Conservation (phyloP, 2,113 vertebrate species). For the Campylorhamphus procurvoides region DNA sequence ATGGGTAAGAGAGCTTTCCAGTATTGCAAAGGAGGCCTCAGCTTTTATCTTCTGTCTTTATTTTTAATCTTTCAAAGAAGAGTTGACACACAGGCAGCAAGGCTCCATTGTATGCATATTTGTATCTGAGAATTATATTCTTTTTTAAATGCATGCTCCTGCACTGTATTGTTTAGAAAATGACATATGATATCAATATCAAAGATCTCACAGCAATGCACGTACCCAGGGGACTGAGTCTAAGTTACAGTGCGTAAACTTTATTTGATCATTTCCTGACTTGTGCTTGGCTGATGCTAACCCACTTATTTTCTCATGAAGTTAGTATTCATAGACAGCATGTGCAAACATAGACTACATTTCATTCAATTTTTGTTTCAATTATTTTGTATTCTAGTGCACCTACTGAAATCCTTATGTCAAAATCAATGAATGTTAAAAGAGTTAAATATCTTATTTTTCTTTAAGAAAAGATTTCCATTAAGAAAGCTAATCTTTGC, state of each 20-base stretch:
- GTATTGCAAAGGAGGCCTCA: neutral
- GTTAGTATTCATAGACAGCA: neutral
- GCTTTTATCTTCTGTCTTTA: neutral
- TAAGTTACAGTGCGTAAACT: neutral
- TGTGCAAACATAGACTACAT: neutral
- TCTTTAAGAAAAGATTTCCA: neutral
- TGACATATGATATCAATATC: neutral
- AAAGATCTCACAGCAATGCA: neutral
- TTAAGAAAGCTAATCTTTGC: neutral
- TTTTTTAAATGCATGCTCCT: neutral
- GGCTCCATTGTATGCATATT: rapidly evolving
- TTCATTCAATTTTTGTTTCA: neutral
- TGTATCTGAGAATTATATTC: neutral
- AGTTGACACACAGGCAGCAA: neutral
- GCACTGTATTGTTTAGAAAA: neutral
- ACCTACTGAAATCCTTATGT: neutral
- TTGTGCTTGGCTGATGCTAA: neutral
- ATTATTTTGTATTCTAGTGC: neutral
- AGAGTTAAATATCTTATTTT: neutral
- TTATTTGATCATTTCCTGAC: conserved; percentile 10
- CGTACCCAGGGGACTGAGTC: neutral
- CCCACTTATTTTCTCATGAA: neutral
- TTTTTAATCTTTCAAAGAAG: neutral
- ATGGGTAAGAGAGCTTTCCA: neutral
- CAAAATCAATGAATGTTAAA: neutral